A percentile compares a stretch with the other conserved stretches of the same genome.
Conservation (phyloP, 2,113 vertebrate genomes). For the Amia ocellicauda region DNA sequence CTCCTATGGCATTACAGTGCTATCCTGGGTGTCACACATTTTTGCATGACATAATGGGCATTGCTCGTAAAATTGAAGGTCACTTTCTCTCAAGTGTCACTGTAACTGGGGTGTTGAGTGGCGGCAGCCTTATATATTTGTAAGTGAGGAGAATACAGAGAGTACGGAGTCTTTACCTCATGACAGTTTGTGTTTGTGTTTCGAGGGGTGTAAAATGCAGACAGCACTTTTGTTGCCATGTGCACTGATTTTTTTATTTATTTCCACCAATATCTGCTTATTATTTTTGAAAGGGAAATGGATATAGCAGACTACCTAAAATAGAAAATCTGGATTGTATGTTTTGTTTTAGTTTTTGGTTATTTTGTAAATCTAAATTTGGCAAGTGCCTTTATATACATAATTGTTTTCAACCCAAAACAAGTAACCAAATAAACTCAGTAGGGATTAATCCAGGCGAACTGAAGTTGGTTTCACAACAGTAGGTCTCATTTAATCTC, state of each 20-base stretch:
- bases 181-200: constrained; percentile 2
- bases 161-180: constrained; percentile 41
- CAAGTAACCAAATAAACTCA: constrained; percentile 5
- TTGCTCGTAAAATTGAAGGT: not conserved
- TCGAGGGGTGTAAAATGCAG: constrained; percentile 14
- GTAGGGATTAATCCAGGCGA: not conserved
- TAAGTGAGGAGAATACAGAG: constrained; percentile 12
- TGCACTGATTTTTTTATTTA: not conserved
- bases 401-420: constrained; percentile 33
- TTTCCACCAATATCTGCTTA: constrained; percentile 14
- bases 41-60: not conserved
- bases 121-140: constrained; percentile 5
- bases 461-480: not conserved
- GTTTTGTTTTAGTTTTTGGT: constrained; percentile 35
- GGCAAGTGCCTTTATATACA: constrained; percentile 66
- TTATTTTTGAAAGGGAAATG: constrained; percentile 32
- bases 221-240: constrained; percentile 13
- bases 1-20: too few relatives aligned
- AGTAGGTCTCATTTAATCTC: not conserved
- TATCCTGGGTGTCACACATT: too few relatives aligned
- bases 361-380: constrained; percentile 48
- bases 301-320: constrained; percentile 35
- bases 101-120: constrained; percentile 5
- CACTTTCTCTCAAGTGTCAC: too few relatives aligned
- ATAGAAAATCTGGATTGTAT: constrained; percentile 8